These are phyloP conservation scores for Erannis defoliaria DNA, from an alignment of 2,888 invertebrate genomes.

Conservation along the genomic window DNA sequence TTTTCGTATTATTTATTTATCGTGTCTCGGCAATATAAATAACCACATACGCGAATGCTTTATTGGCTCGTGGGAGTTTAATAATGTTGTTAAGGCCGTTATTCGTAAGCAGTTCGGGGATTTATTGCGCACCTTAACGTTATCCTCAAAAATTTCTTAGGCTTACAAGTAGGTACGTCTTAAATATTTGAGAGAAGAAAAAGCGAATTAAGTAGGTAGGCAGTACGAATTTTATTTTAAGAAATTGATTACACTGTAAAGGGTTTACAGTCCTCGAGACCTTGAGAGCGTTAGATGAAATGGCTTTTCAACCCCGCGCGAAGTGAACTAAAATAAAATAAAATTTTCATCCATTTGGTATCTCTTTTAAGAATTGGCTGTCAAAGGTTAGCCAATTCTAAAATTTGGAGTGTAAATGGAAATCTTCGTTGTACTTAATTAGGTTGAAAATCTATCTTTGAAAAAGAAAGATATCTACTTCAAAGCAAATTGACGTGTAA, in stretches of 20 bases:
- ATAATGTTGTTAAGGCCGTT: constrained; percentile 53
- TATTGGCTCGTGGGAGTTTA: constrained; percentile 59
- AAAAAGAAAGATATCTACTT: constrained; percentile 30
- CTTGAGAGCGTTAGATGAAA: not conserved
- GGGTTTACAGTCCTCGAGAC: not conserved
- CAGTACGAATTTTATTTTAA: not conserved
- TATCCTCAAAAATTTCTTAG: constrained; percentile 15
- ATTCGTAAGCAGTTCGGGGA: constrained; percentile 33
- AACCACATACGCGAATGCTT: constrained; percentile 50
- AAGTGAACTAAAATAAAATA: constrained; percentile 2
- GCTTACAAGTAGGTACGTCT: constrained; percentile 5
- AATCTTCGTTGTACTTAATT: constrained; percentile 26
- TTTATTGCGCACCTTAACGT: constrained; percentile 39
- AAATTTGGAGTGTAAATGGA: constrained; percentile 30
- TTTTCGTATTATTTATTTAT: constrained; percentile 48
- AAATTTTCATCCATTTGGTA: constrained; percentile 4
- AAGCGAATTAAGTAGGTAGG: not conserved
- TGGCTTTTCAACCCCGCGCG: not conserved
- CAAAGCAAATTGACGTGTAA: constrained; percentile 37
- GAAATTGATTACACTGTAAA: not conserved
- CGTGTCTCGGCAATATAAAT: constrained; percentile 48
- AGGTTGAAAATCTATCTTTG: constrained; percentile 27
- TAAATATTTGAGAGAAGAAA: constrained; percentile 10
- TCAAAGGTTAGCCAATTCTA: constrained; percentile 7
- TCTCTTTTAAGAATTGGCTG: constrained; percentile 12